Percentiles rank a stretch among this genome's conserved stretches.
Evolutionary conservation across 2,113 vertebrate genomes (phyloP).

Genomic region (Fulmarus glacialis): DNA sequence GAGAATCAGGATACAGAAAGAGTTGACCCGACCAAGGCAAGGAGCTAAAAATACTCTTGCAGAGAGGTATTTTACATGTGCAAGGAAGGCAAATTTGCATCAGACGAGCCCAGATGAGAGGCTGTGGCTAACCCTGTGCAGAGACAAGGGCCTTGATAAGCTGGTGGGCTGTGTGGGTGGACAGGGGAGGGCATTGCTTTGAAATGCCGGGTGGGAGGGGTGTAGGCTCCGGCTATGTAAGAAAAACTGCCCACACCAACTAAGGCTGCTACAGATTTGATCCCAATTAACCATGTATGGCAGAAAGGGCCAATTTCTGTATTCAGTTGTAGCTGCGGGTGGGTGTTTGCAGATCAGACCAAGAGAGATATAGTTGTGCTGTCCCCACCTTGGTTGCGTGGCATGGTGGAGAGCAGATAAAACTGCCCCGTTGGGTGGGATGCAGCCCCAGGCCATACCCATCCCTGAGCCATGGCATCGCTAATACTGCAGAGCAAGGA

Average conservation of each 20-base stretch:
- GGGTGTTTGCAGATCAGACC: not conserved
- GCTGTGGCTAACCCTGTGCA: fast-evolving
- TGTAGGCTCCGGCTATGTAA: not conserved
- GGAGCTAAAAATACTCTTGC: not conserved
- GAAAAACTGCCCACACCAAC: not conserved
- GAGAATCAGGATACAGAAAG: not conserved
- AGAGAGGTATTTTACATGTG: not conserved
- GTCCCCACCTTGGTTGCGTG: not conserved
- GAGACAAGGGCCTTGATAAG: not conserved
- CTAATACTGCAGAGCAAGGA: not conserved
- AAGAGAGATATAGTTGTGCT: not conserved
- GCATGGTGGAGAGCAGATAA: not conserved
- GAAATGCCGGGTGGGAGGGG: not conserved
- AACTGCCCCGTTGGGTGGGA: not conserved
- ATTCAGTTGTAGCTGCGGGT: not conserved
- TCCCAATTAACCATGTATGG: fast-evolving
- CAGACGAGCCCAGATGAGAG: not conserved
- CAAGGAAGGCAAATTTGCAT: not conserved
- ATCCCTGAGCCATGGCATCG: not conserved
- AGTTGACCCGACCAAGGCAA: not conserved
- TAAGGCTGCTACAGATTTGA: not conserved
- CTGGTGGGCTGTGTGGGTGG: not conserved
- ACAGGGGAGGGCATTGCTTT: not conserved
- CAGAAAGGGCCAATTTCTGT: not conserved
- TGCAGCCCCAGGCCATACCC: not conserved